Conservation (phyloP, 1,140 invertebrate genomes). For the Harlomillsia oculata region DNA sequence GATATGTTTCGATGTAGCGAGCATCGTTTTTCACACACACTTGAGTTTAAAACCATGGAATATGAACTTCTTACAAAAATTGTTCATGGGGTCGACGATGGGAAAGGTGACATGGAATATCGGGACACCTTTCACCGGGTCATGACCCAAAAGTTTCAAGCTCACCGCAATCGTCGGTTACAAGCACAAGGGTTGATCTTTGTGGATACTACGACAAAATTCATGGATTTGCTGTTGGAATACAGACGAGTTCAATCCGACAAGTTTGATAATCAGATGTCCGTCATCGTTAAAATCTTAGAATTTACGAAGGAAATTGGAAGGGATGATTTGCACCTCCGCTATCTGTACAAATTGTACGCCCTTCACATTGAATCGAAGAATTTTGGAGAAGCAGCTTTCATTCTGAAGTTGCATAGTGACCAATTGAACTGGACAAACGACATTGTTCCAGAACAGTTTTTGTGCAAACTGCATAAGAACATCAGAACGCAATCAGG, state of each 20-base stretch:
- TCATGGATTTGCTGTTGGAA: conserved; percentile 70
- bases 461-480: conserved; percentile 49
- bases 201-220: conserved; percentile 61
- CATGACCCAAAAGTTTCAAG: conserved; percentile 57
- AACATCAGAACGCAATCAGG: conserved; percentile 66
- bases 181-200: conserved; percentile 52
- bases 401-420: conserved; percentile 59
- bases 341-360: conserved; percentile 88
- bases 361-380: conserved; percentile 77
- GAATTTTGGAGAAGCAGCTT: conserved; percentile 74
- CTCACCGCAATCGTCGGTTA: conserved; percentile 32
- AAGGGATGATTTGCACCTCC: conserved; percentile 88
- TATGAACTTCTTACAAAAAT: conserved; percentile 87
- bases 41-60: too few relatives aligned
- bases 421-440: conserved; percentile 73
- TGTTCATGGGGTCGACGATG: conserved; percentile 76
- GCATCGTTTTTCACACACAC: too few relatives aligned
- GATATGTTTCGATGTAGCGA: conserved; percentile 99
- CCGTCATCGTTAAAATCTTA: conserved; percentile 43
- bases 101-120: conserved; percentile 63
- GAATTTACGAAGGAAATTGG: conserved; percentile 88
- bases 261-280: conserved; percentile 42
- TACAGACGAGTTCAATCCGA: conserved; percentile 71
- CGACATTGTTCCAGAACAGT: conserved; percentile 53
- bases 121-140: conserved; percentile 63